These are phyloP conservation scores for Mythimna ferrago DNA, from an alignment of 2,888 invertebrate genomes.

Conservation along the genomic window DNA sequence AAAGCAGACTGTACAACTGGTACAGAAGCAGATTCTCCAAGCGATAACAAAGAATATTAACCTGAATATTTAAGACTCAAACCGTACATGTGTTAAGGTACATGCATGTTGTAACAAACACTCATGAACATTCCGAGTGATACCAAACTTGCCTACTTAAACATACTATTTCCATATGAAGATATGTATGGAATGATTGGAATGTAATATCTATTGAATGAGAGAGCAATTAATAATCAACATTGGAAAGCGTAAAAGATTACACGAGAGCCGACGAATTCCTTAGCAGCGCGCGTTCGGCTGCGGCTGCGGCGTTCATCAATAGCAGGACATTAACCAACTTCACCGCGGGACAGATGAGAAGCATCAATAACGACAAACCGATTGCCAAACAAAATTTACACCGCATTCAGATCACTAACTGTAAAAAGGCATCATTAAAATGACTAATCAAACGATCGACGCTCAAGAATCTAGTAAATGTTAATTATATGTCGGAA, in stretches of 20 bases:
- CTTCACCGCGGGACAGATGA: slow-evolving; percentile 75
- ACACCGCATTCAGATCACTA: slow-evolving; percentile 84
- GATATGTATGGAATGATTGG: slow-evolving; percentile 79
- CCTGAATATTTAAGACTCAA: slow-evolving; percentile 52
- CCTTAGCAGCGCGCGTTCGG: slow-evolving; percentile 73
- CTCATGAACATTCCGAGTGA: slow-evolving; percentile 57
- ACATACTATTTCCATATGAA: slow-evolving; percentile 74
- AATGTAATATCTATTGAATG: slow-evolving; percentile 84
- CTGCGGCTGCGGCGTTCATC: slow-evolving; percentile 67
- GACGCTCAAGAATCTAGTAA: slow-evolving; percentile 85
- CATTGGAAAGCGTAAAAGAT: slow-evolving; percentile 88
- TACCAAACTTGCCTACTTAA: slow-evolving; percentile 66
- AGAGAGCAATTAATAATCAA: slow-evolving; percentile 86
- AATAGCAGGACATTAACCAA: slow-evolving; percentile 77
- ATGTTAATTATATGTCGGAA: slow-evolving; percentile 86
- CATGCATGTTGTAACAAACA: slow-evolving; percentile 56
- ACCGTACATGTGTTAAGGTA: slow-evolving; percentile 35
- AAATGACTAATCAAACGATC: slow-evolving; percentile 87
- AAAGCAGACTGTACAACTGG: slow-evolving; percentile 11
- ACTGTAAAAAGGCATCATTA: slow-evolving; percentile 86
- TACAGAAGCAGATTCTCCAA: slow-evolving; percentile 43
- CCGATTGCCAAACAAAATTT: slow-evolving; percentile 82
- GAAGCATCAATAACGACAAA: slow-evolving; percentile 79
- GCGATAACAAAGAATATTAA: slow-evolving; percentile 50
- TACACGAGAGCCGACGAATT: slow-evolving; percentile 85